phyloP scores from a whole-genome alignment of 2,113 vertebrate species.

The Prolemur simus region DNA sequence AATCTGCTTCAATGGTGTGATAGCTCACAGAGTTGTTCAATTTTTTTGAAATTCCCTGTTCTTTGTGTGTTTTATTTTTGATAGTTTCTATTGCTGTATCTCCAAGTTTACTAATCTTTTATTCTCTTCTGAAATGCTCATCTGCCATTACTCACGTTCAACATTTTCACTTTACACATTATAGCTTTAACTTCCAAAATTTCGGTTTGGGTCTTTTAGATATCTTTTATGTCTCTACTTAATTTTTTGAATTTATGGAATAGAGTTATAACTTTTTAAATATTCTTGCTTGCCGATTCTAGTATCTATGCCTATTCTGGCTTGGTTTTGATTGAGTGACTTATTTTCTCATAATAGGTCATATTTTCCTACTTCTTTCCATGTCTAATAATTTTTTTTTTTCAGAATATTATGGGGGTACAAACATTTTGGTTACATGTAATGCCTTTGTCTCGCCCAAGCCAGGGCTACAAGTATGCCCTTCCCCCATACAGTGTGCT shows the following conservation, averaged over 20 bases:
- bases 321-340: not conserved
- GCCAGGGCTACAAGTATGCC: too few relatives aligned
- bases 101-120: not conserved
- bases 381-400: not conserved
- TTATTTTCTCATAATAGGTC: not conserved
- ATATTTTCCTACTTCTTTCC: not conserved
- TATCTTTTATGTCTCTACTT: not conserved
- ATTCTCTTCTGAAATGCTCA: not conserved
- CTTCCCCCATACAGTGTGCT: too few relatives aligned
- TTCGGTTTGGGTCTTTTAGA: not conserved
- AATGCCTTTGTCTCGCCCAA: too few relatives aligned
- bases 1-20: not conserved
- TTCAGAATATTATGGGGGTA: too few relatives aligned
- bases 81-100: not conserved
- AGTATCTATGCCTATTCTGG: not conserved
- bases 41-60: not conserved
- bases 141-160: not conserved
- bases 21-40: not conserved
- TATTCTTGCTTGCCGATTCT: not conserved
- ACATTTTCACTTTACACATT: not conserved
- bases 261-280: not conserved
- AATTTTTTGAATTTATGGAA: not conserved
- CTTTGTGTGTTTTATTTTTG: not conserved
- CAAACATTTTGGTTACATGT: too few relatives aligned
- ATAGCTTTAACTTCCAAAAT: not conserved